Evolutionary conservation across 2,888 invertebrate species (phyloP), one percentile per base, ranked within the genome.

Genomic region (Stenoptilia bipunctidactyla): DNA sequence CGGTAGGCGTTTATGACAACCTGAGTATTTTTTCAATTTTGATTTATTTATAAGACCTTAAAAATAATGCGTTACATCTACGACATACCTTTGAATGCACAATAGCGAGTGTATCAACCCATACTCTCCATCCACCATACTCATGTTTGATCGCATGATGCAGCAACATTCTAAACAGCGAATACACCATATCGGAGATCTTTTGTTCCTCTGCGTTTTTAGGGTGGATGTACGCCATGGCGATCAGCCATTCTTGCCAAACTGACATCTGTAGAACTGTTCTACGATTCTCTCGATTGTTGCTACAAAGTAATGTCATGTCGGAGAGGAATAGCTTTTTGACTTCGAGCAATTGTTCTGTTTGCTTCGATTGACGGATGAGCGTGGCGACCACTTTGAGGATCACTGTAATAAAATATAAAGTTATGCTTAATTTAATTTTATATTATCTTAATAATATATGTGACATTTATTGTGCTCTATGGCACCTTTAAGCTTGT

Each of bases 181-280:
- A 94, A 76, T 98, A 98, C 30, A 99, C 98, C 94, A 98, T 96
- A 65, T 98, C 98, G 0, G 97, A 96, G 40, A 98, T 93, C 76
- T 97, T 95, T 67, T 97, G 96, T 62, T 98, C 97, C 61, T 97
- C 97, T 0, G 92, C 90, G 56, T 92, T 96, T 71, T 94, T 93
- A 0, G 98, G 98, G 73, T 97, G 98, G 49, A 99, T 97, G 71
- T 98, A 98, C 15, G 98, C 96, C 92, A 97, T 92, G 3, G 98
- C 97, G 55, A 99, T 98, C 9, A 99, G 86, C 99, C 99, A 99
- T 45, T 80, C 69, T 66, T 69, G 53, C 99, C 99, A 99, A 1
- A 99, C 99, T 0, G 98, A 98, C 99, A 99, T 99, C 83, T 99
- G 99, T 34, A 99, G 86, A 10, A 99, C 97, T 0, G 97, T 98